These are phyloP conservation scores for Myrmophylax atrothorax DNA, from an alignment of 2,113 vertebrate genomes.

Conservation along the genomic window DNA sequence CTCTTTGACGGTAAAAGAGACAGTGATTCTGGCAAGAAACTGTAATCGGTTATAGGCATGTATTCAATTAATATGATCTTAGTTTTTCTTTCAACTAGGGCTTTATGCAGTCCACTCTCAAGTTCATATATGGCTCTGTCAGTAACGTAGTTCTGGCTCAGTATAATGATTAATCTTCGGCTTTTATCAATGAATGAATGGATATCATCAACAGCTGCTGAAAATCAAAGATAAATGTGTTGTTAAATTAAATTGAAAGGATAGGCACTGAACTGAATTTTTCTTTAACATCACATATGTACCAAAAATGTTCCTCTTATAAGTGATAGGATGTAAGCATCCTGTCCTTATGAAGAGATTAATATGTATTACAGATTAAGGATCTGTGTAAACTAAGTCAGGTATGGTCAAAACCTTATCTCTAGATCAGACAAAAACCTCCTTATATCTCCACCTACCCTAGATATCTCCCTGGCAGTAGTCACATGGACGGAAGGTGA, in stretches of 20 bases:
- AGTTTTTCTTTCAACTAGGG: constrained; percentile 86
- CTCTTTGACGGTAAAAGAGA: constrained; percentile 78
- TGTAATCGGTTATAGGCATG: constrained; percentile 39
- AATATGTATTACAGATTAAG: neutral
- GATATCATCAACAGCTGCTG: constrained; percentile 82
- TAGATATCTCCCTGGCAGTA: neutral
- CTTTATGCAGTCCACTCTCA: constrained; percentile 83
- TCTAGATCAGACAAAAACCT: neutral
- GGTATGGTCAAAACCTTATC: neutral
- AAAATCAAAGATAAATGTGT: constrained; percentile 37
- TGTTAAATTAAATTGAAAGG: neutral
- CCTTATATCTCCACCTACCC: neutral
- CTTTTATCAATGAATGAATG: constrained; percentile 83
- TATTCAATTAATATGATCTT: constrained; percentile 85
- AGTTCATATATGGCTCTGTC: constrained; percentile 75
- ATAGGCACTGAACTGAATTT: neutral
- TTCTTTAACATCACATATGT: neutral
- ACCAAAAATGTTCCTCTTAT: neutral
- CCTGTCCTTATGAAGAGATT: neutral
- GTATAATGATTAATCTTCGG: constrained; percentile 83
- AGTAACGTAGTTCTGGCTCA: constrained; percentile 73
- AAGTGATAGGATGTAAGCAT: neutral
- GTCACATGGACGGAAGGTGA: neutral
- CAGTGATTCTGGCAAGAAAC: constrained; percentile 76
- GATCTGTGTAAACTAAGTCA: neutral